Base-by-base conservation (phyloP, 1,140 invertebrate species). In the Anastrepha ludens region DNA sequence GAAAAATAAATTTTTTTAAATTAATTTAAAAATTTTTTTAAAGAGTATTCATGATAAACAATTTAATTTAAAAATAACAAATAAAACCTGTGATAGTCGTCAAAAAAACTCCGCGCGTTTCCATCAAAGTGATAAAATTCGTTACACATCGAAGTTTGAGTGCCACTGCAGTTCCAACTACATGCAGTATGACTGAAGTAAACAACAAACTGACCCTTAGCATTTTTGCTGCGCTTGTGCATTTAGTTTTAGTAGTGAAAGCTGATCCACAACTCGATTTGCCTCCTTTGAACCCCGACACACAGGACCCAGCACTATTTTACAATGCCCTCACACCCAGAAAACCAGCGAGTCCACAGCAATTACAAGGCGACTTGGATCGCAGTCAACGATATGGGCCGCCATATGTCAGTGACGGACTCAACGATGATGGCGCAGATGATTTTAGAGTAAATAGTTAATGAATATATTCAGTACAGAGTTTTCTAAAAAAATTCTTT, bases 251-350 rank as follows among this genome's bases (percentile, higher is more conserved):
- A 17, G 55, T 58, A 20, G 86, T 58, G 1, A 70, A 41, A 41
- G 90, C 89, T 44, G 87, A 86, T 86, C 94, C 94, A 1, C 95
- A 95, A 88, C 90, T 95, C 60, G 94, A 95, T 89, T 89, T 95
- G 60, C 94, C 94, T 7, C 94, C 94, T 3, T 55, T 91, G 20
- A 87, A 86, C 15, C 59, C 60, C 70, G 62, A 87, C 29, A 59
- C 85, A 5, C 90, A 91, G 6, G 89, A 89, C 13, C 91, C 92
- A 0, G 90, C 93, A 55, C 87, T 92, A 39, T 90, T 86, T 81
- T 91, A 91, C 74, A 93, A 93, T 87, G 91, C 91, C 7, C 92
- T 91, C 62, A 90, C 92, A 86, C 90, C 90, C 59, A 86, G 87
- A 17, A 62, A 81, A 17, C 89, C 90, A 88, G 91, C 91, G 44